Evolutionary conservation across 2,113 vertebrate species (phyloP).

Genomic region (Zosterops lateralis): DNA sequence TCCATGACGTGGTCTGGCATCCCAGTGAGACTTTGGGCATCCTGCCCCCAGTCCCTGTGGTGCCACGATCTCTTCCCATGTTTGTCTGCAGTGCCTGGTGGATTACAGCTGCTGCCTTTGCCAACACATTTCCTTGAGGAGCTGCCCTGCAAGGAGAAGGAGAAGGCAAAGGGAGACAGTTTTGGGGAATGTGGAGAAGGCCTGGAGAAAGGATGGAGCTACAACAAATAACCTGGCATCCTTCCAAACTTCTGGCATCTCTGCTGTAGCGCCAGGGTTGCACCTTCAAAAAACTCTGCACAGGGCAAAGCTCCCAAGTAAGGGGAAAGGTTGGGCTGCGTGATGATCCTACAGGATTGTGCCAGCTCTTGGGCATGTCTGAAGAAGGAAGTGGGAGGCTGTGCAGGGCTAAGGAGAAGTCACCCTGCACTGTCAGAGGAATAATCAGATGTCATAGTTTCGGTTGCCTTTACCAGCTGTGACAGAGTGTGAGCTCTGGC

Average conservation of each 20-base stretch:
- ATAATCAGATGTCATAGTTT: slow-evolving; percentile 3
- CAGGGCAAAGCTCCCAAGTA: accelerated
- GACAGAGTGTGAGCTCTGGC: accelerated
- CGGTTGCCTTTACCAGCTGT: neutral
- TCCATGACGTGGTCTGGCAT: neutral
- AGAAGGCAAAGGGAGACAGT: neutral
- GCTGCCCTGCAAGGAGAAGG: neutral
- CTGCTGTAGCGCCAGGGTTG: neutral
- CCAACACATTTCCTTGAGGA: neutral
- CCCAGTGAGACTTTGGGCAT: neutral
- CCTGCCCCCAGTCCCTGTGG: accelerated
- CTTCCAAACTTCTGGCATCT: neutral
- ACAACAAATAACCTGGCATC: accelerated
- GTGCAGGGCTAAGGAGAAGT: neutral
- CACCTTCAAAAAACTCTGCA: neutral
- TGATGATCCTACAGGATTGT: accelerated
- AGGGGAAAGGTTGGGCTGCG: neutral
- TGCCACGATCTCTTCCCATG: accelerated
- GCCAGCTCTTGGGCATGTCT: neutral
- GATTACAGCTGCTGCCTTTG: neutral
- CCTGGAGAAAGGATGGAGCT: neutral
- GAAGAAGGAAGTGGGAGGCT: neutral
- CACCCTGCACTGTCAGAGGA: accelerated
- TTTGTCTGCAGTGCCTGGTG: neutral
- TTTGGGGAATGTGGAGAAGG: neutral